Evolutionary conservation across 2,797 vertebrate genomes (phyloP), one percentile per base, ranked within the genome.

Genomic region (Gymnocypris eckloni): DNA sequence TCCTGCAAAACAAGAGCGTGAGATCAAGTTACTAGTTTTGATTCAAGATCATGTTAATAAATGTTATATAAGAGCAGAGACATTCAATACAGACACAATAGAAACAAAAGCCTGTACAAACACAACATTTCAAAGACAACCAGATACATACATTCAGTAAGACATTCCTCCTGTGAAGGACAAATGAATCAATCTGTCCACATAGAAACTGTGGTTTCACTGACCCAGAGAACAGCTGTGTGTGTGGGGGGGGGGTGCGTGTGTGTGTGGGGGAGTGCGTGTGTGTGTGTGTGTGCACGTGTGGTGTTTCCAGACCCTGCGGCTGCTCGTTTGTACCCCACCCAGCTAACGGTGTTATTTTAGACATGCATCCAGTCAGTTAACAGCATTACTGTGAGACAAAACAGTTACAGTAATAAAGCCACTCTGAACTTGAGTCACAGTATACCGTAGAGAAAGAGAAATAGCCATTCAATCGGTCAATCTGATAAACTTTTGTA

Each of bases 1-100:
- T 77, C 92, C 95, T 96, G 73, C 28, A 91, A 92, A 41, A 90
- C 83, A 84, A 90, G 87, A 83, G 52, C 16, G 71, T 16, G 15
- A 76, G 16, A 33, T 75, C 16, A 20, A 75, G 9, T 52, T 20
- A 33, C 28, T 18, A 10, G 15, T 75, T 73, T 28, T 28, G 15
- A 33, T 50, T 4, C 28, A 52, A 50, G 25, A 16, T 33, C 4
- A 5, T 12, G 48, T 37, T n/a, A 45, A 11, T 61, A 61, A 43
- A 7, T 16, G 54, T 28, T 4, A 8, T 18, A 4, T 12, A 11
- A 45, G 4, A 45, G 56, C 13, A 79, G 56, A 11, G 37, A n/a
- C 22, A 79, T 4, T 43, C n/a, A 16, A 28, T 7, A 61, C 37
- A 28, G n/a, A 28, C 18, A 15, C 18, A n/a, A 59, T 3, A 59